Conservation (phyloP, 1,140 invertebrate species). For the Cherax quadricarinatus region DNA sequence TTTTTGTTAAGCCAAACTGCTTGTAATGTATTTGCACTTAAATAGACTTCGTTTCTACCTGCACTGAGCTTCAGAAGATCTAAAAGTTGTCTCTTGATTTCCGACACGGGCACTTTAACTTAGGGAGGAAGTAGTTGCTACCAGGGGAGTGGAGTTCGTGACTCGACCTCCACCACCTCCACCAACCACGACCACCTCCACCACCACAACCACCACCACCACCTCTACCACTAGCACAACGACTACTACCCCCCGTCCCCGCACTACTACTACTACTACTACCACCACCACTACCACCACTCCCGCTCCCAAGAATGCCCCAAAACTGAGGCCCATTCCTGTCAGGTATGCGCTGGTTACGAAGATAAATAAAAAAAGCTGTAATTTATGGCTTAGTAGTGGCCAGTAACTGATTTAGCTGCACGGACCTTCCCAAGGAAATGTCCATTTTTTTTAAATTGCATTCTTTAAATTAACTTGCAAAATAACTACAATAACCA, state of each 20-base stretch:
- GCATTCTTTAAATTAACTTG: background rate
- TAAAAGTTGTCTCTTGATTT: background rate
- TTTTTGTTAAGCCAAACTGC: background rate
- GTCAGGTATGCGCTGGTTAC: constrained; percentile 69
- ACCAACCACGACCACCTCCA: constrained; percentile 9
- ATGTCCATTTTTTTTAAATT: background rate
- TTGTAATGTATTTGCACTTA: background rate
- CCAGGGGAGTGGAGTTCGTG: background rate
- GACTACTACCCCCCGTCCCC: background rate
- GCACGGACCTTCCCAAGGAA: background rate
- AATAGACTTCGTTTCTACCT: too few species aligned
- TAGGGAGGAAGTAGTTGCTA: background rate
- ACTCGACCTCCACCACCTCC: constrained; percentile 7
- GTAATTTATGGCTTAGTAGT: background rate
- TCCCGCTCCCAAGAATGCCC: background rate
- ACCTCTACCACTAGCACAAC: constrained; percentile 14
- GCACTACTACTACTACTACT: background rate
- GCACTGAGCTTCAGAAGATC: background rate
- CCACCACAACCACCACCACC: background rate
- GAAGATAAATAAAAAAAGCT: constrained; percentile 5
- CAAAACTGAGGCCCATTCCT: constrained; percentile 58
- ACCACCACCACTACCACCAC: constrained; percentile 10
- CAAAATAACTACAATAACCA: background rate
- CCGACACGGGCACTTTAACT: background rate
- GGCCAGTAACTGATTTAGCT: constrained; percentile 5